Evolutionary conservation across 2,888 invertebrate genomes (phyloP), one percentile per base, ranked within the genome.

Genomic region (Acleris sparsana): DNA sequence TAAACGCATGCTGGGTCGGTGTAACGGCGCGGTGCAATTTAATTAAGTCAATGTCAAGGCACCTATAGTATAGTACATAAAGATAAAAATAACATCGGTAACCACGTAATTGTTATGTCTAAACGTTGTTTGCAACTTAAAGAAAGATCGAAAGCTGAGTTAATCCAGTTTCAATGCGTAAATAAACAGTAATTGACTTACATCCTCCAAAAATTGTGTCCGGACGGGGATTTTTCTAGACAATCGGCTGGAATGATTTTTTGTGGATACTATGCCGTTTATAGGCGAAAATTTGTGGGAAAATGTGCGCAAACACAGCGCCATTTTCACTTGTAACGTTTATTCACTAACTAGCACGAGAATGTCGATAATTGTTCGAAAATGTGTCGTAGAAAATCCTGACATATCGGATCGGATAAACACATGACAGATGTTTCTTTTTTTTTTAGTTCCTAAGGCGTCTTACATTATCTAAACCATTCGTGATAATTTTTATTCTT

Each of bases 291-390:
- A 84, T 87, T 93, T 94, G 74, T 88, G 91, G n/a, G 94, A 89
- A 70, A 94, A 80, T 51, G 93, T 89, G 72, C 94, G 93, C 76
- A 94, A 85, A 75, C 93, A 94, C 76, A 93, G 91, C 75, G 94
- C 93, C 94, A 94, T 94, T 78, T 82, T 86, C 72, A 78, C 81
- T 79, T 80, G 69, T 72, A 77, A 72, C 68, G 52, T 55, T 75
- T 70, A 65, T 80, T 67, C 75, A 79, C 73, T 76, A 69, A 59
- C 59, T 70, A 75, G 70, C 72, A 70, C 73, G 73, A 73, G 67
- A 65, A 78, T 78, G 77, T 78, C 71, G 71, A 71, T 74, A 73
- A 72, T 72, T 77, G 77, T 80, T 83, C 73, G 78, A 80, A 86
- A 85, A 80, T 80, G 65, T 73, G 73, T 81, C 78, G 82, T 73